phyloP scores from a whole-genome alignment of 2,113 vertebrate species.

The Silurus meridionalis region DNA sequence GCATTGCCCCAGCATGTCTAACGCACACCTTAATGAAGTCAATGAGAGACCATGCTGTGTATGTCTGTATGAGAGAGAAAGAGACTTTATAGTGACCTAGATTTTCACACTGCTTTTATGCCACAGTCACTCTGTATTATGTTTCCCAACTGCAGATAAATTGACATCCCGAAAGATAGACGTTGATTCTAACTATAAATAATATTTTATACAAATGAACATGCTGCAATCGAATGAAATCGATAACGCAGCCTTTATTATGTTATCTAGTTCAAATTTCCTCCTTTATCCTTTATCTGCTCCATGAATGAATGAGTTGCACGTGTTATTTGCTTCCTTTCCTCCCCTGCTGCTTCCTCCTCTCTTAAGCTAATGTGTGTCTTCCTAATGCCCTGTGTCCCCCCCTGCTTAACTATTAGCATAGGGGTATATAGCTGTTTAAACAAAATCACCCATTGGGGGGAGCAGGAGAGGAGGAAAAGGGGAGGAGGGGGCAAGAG shows the following conservation, averaged over 20 bases:
- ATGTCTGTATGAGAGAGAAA: slow-evolving; percentile 36
- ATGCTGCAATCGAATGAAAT: background rate
- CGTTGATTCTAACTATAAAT: background rate
- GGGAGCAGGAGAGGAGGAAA: background rate
- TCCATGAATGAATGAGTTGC: slow-evolving; percentile 3
- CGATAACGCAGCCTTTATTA: background rate
- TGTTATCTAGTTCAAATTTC: background rate
- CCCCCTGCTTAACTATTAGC: slow-evolving; percentile 26
- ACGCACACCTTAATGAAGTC: slow-evolving; percentile 60
- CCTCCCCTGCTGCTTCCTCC: slow-evolving; percentile 38
- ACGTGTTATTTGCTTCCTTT: slow-evolving; percentile 17
- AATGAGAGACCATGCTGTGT: slow-evolving; percentile 53
- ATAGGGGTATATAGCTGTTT: slow-evolving; percentile 38
- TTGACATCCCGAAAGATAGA: background rate
- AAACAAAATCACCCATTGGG: background rate
- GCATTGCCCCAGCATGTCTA: slow-evolving; percentile 35
- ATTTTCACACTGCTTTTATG: slow-evolving; percentile 57
- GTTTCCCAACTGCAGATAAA: background rate
- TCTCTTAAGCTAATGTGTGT: slow-evolving; percentile 46
- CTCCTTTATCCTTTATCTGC: slow-evolving; percentile 16
- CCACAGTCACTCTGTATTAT: slow-evolving; percentile 31
- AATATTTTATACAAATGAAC: background rate
- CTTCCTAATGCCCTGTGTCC: slow-evolving; percentile 42
- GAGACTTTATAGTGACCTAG: slow-evolving; percentile 58
- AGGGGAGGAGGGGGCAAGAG: background rate